Evolutionary conservation across 2,888 invertebrate species (phyloP).

Genomic region (Aelia acuminata): DNA sequence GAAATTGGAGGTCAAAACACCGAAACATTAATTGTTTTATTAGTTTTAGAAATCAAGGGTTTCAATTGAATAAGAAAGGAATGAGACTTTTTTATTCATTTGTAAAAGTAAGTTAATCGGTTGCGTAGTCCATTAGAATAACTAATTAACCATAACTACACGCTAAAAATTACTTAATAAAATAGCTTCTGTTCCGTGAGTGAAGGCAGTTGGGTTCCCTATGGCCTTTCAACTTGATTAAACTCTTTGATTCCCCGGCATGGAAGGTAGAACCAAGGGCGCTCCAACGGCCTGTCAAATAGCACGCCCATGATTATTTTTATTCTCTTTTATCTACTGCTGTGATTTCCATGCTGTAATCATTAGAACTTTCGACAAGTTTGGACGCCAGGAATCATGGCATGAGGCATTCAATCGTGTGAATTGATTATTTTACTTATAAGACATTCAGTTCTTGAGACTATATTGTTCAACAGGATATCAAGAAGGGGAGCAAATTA

Average conservation of each 20-base stretch:
- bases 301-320: background rate
- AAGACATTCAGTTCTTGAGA: too few relatives aligned
- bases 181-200: background rate
- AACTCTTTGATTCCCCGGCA: background rate
- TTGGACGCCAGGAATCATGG: background rate
- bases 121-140: background rate
- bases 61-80: background rate
- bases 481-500: too few relatives aligned
- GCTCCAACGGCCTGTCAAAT: background rate
- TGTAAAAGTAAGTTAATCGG: background rate
- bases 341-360: background rate
- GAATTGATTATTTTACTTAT: background rate
- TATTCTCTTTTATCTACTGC: background rate
- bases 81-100: background rate
- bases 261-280: conserved; percentile 9
- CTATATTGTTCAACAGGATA: too few relatives aligned
- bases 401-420: background rate
- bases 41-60: too few relatives aligned
- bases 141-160: background rate
- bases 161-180: conserved; percentile 18
- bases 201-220: background rate
- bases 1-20: too few relatives aligned
- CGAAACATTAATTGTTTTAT: too few relatives aligned
- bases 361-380: background rate
- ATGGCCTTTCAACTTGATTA: conserved; percentile 25